Evolutionary conservation across 2,113 vertebrate species (phyloP), one percentile per base, ranked within the genome.

Genomic region (Setophaga kirtlandii): DNA sequence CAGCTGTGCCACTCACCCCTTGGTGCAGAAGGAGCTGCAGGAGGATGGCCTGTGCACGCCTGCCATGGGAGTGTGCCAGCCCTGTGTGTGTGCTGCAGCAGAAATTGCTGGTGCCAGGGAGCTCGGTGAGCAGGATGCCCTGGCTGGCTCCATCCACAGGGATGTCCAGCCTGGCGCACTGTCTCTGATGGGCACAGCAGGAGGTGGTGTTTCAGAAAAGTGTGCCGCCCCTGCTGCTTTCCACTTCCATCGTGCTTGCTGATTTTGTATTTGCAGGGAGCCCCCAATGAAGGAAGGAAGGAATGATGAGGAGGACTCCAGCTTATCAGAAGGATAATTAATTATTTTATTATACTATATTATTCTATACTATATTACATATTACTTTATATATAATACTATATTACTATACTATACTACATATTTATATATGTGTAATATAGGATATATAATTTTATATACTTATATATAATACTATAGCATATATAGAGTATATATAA

Each of bases 71-170:
- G 2, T 0, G 5, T 64, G 83, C 55, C 63, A 63, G 70, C 67
- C 70, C 42, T 0, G 2, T 4, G 64, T 7, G 33, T 0, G 3
- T 30, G 0, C 58, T 39, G 83, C 76, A 69, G 84, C 76, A 65
- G 63, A 21, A 68, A 47, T 1, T 1, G 14, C 49, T 44, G 7
- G 0, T 22, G 50, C 42, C 69, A 37, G 37, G n/a, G 15, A n/a
- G 50, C 50, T 65, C 0, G 0, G 44, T 2, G 63, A 30, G 17
- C 0, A 5, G 76, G 50, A 9, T 69, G 55, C 22, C 55, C 73
- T 5, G 49, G 70, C 67, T 93, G 73, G 35, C 55, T 69, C 49
- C 3, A 2, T 27, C 31, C 60, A 0, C 31, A 0, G 23, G 74
- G 41, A 28, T 39, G 65, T 31, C 69, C 82, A 75, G 50, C 78